Percentiles rank a stretch among this genome's conserved stretches.
These are phyloP conservation scores for Fragum fragum DNA, from an alignment of 2,888 invertebrate genomes.

Conservation along the genomic window DNA sequence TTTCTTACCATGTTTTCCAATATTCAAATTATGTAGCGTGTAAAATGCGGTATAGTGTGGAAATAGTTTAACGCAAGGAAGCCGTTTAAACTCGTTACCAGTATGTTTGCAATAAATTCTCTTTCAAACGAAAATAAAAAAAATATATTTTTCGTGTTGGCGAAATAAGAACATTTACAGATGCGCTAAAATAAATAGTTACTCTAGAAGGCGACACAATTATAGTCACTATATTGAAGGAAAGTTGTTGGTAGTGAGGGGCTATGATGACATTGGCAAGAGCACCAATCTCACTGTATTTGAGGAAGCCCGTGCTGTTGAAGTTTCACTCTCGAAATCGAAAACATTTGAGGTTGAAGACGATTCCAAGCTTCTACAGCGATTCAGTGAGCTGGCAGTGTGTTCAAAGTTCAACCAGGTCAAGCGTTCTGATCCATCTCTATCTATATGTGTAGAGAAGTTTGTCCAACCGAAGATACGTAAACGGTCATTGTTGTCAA, in stretches of 20 bases:
- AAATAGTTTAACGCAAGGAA: too few relatives aligned
- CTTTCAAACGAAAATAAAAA: too few relatives aligned
- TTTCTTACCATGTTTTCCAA: too few relatives aligned
- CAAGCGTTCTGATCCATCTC: neutral
- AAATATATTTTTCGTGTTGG: too few relatives aligned
- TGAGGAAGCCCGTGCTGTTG: constrained; percentile 68
- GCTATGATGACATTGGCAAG: constrained; percentile 65
- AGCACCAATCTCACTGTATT: constrained; percentile 63
- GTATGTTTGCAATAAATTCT: too few relatives aligned
- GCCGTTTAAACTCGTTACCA: too few relatives aligned
- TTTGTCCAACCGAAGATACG: constrained; percentile 23
- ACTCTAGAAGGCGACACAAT: too few relatives aligned
- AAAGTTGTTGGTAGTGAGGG: constrained; percentile 69
- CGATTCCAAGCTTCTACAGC: constrained; percentile 13
- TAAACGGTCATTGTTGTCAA: constrained; percentile 62
- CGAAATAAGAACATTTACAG: too few relatives aligned
- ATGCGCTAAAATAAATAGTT: too few relatives aligned
- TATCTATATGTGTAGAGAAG: constrained; percentile 46
- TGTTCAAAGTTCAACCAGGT: constrained; percentile 64
- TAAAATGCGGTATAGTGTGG: too few relatives aligned
- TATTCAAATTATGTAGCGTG: too few relatives aligned
- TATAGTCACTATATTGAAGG: constrained; percentile 54
- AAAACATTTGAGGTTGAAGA: constrained; percentile 10
- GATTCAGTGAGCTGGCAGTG: constrained; percentile 65
- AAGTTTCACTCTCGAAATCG: constrained; percentile 52